A percentile compares a stretch with the other conserved stretches of the same genome.
These are phyloP conservation scores for Oligia fasciuncula DNA, from an alignment of 2,888 invertebrate species.

Conservation along the genomic window DNA sequence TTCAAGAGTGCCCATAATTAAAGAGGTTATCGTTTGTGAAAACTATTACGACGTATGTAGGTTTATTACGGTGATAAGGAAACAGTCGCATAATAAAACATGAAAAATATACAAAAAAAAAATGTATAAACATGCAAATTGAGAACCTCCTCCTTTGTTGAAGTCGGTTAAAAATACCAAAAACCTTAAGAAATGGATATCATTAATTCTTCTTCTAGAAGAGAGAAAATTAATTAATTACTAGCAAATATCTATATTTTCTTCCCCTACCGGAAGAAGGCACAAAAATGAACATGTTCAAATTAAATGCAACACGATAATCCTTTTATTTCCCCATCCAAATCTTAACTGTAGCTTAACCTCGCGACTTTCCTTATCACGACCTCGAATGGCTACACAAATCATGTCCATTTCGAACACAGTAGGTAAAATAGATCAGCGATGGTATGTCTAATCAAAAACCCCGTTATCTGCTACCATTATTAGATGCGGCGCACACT, in stretches of 20 bases:
- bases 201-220: no score
- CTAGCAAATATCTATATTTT: no score
- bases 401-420: constrained; percentile 41
- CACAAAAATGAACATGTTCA: neutral
- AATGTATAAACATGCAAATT: no score
- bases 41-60: neutral
- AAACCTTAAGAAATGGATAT: no score
- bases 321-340: constrained; percentile 2
- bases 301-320: neutral
- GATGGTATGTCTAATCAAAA: constrained; percentile 61
- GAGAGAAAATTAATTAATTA: no score
- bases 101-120: no score
- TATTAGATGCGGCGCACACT: constrained; percentile 41
- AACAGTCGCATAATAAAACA: neutral
- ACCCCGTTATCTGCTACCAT: constrained; percentile 56
- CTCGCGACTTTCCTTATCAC: constrained; percentile 32
- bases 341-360: constrained; percentile 22
- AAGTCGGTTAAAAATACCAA: no score
- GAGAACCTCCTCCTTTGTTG: no score
- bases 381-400: constrained; percentile 22
- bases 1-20: neutral
- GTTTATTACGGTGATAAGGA: neutral
- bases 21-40: neutral
- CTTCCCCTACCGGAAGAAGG: no score
- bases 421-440: constrained; percentile 57